Conservation (phyloP, 2,797 vertebrate species). For the Parauchenoglanis punctatus region DNA sequence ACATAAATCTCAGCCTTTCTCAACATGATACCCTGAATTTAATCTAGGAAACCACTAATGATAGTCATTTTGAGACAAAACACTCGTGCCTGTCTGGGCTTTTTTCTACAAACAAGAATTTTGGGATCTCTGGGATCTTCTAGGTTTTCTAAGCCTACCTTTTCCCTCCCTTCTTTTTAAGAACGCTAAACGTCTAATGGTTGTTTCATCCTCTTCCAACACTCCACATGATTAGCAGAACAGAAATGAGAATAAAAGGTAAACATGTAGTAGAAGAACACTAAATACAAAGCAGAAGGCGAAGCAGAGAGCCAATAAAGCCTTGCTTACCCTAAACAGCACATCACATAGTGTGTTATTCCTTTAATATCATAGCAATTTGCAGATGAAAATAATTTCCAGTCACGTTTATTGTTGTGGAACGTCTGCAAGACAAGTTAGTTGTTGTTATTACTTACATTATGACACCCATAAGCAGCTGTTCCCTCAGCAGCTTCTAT, state of each 20-base stretch:
- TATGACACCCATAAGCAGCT: background rate
- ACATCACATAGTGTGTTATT: background rate
- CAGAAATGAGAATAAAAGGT: slow-evolving; percentile 1
- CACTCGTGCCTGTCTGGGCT: slow-evolving; percentile 11
- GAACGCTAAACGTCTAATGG: background rate
- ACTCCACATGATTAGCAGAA: background rate
- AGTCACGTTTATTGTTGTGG: background rate
- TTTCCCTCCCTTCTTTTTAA: background rate
- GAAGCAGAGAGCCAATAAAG: background rate
- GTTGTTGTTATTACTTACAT: background rate
- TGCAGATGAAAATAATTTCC: background rate
- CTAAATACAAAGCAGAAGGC: slow-evolving; percentile 6
- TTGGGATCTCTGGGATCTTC: slow-evolving; percentile 24
- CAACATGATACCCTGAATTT: slow-evolving; percentile 2
- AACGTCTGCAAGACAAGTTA: background rate
- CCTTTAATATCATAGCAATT: background rate
- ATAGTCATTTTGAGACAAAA: slow-evolving; percentile 18
- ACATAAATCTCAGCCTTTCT: slow-evolving; percentile 13
- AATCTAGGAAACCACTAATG: slow-evolving; percentile 32
- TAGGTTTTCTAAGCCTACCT: background rate
- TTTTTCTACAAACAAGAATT: slow-evolving; percentile 21
- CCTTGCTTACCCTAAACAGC: background rate
- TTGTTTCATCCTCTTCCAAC: background rate
- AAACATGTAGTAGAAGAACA: background rate
- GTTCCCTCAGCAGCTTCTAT: background rate